These are phyloP conservation scores for Aquatica leii DNA, from an alignment of 2,888 invertebrate species.

Conservation along the genomic window DNA sequence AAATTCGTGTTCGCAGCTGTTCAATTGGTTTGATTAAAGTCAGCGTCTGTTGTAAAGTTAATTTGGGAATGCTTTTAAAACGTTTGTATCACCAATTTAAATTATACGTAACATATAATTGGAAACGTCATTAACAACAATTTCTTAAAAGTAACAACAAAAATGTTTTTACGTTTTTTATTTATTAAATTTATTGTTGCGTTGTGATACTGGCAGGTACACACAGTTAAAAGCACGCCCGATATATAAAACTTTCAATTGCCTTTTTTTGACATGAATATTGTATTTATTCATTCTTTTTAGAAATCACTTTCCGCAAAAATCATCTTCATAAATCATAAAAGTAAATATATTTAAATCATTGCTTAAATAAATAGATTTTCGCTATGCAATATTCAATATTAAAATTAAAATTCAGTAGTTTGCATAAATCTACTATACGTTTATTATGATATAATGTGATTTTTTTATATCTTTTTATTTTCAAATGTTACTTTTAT, in stretches of 20 bases:
- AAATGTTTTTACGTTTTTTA: neutral
- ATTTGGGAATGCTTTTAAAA: conserved; percentile 20
- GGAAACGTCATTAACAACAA: neutral
- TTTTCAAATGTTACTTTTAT: neutral
- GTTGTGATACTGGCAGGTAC: neutral
- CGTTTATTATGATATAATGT: neutral
- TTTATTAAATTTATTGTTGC: neutral
- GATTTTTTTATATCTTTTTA: neutral
- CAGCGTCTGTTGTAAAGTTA: conserved; percentile 13
- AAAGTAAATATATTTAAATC: neutral
- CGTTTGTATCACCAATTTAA: conserved; percentile 3
- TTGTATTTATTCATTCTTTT: neutral
- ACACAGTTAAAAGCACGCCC: neutral
- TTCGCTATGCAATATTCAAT: too few relatives aligned
- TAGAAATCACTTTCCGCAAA: neutral
- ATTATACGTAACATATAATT: neutral
- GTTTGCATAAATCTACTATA: too few relatives aligned
- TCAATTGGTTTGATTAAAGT: conserved; percentile 22
- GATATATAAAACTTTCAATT: neutral
- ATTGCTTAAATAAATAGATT: neutral
- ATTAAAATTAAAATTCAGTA: too few relatives aligned
- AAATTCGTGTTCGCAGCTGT: conserved; percentile 24
- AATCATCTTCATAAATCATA: conserved; percentile 4
- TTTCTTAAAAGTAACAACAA: neutral
- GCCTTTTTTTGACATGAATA: neutral